Evolutionary conservation across 1,140 invertebrate species (phyloP).

Genomic region (Apis dorsata): DNA sequence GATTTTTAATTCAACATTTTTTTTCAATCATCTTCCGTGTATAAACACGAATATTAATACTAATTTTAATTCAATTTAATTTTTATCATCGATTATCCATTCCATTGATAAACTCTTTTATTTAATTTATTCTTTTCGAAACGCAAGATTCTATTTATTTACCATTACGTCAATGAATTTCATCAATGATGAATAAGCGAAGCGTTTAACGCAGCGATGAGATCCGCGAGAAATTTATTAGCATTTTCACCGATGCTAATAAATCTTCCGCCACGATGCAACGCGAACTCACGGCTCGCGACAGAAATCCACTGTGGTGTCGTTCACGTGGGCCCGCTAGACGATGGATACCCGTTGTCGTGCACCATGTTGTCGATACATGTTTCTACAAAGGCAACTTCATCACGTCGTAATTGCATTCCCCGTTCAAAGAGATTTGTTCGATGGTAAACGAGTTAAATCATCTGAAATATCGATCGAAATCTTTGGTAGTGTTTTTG

Average conservation of each 20-base stretch:
- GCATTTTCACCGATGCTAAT: conserved; percentile 14
- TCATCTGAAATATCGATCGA: too few species aligned
- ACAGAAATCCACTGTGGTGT: neutral
- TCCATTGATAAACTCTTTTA: neutral
- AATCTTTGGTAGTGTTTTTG: too few species aligned
- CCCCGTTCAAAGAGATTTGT: too few species aligned
- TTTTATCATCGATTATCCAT: too few species aligned
- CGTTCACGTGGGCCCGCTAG: neutral
- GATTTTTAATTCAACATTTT: too few species aligned
- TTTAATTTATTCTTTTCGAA: neutral
- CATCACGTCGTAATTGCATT: neutral
- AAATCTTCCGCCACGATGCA: conserved; percentile 3
- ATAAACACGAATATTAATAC: too few species aligned
- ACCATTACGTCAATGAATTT: neutral
- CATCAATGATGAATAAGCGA: neutral
- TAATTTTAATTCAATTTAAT: too few species aligned
- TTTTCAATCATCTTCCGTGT: too few species aligned
- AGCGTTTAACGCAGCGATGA: conserved; percentile 17
- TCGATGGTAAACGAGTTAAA: neutral
- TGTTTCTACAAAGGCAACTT: neutral
- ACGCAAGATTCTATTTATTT: neutral
- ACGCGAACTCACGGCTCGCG: neutral
- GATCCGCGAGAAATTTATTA: conserved; percentile 15
- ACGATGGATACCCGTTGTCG: neutral
- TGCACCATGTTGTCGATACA: neutral